Base-by-base conservation (phyloP, 2,113 vertebrate genomes). In the Cephalopholis sonnerati region DNA sequence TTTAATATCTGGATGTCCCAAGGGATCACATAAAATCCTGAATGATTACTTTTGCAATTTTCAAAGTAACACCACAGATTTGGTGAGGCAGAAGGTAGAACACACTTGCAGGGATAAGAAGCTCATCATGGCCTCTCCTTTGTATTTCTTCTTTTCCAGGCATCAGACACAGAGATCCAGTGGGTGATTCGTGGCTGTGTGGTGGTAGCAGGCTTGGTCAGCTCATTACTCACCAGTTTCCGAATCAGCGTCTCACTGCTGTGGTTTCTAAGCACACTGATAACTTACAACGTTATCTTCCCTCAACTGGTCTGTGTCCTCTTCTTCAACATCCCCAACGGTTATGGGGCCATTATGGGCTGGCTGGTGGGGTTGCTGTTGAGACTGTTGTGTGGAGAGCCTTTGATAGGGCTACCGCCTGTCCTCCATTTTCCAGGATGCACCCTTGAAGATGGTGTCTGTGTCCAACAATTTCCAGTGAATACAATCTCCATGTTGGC, bases 251-350 rank as follows among this genome's bases (percentile, higher is more conserved):
- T 12, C 4, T 2, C 0, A 11, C 18, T 22, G 59, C 4, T 62
- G 0, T 62, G 59, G 32, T 39, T 62, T 62, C 27, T 62, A 29
- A 59, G 57, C 57, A 59, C 25, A 29, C 17, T 59, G 13, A 59
- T 59, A 95, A 57, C 94, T 18, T 96, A 95, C 0, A 64, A 84
- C 0, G 2, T 96, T 3, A 79, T 96, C 13, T 95, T 96, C 62
- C 94, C 96, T 5, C 95, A 96, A 77, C 91, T 96, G 17, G 82
- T 93, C 79, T 96, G 95, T 0, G 89, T 83, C n/a, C 81, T 90
- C 12, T 92, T 90, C 0, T 13, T 79, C 70, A 82, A 91, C 20
- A 41, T 79, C 64, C 93, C 94, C 0, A 96, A 96, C 16, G 78
- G 82, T 8, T 96, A 96, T 0, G 94, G 96, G 4, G 95, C 94